Percentiles rank a stretch among this genome's conserved stretches.
phyloP scores from a whole-genome alignment of 2,888 invertebrate genomes.

The Oasisia sp. region DNA sequence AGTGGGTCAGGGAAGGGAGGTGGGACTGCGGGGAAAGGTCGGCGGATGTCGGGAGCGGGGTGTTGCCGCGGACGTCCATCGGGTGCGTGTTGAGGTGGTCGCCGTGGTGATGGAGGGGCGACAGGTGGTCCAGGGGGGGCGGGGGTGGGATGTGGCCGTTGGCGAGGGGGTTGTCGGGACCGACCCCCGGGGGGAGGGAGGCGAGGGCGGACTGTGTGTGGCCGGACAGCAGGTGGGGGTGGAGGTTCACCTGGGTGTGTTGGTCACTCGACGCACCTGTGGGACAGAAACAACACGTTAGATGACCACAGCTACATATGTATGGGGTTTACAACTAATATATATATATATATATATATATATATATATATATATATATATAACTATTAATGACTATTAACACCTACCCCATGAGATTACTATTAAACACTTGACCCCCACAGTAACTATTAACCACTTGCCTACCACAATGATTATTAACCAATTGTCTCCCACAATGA shows the following conservation, averaged over 20 bases:
- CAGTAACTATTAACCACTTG: not conserved
- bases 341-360: not conserved
- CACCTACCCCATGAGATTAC: too few species aligned
- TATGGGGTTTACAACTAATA: too few species aligned
- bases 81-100: slow-evolving; percentile 19
- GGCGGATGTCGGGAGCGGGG: slow-evolving; percentile 6
- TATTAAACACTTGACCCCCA: too few species aligned
- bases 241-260: slow-evolving; percentile 25
- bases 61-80: slow-evolving; percentile 6
- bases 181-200: not conserved
- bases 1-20: slow-evolving; percentile 19
- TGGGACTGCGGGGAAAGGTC: not conserved
- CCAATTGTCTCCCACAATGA: too few species aligned
- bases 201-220: slow-evolving; percentile 6
- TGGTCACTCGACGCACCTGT: slow-evolving; percentile 32
- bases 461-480: too few species aligned
- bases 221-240: slow-evolving; percentile 26
- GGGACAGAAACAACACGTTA: not conserved
- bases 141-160: not conserved
- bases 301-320: slow-evolving; percentile 14
- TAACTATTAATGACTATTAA: too few species aligned
- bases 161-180: not conserved
- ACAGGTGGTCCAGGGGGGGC: not conserved
- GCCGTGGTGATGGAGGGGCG: slow-evolving; percentile 22
- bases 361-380: too few species aligned